These are phyloP conservation scores for Onychorhynchus coronatus DNA, from an alignment of 2,113 vertebrate genomes.

Conservation along the genomic window DNA sequence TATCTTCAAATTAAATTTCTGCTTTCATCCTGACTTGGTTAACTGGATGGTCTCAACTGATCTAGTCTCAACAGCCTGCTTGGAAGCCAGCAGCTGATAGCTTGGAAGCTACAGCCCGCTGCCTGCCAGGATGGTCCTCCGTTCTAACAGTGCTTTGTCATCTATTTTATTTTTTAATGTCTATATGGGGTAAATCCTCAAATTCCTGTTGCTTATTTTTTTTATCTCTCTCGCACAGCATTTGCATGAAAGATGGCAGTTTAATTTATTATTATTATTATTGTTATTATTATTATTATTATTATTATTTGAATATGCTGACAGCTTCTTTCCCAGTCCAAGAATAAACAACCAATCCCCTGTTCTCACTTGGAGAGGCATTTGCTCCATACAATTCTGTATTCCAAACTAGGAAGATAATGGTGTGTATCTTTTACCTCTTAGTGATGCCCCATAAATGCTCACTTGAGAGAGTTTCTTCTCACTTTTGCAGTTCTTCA, in stretches of 20 bases:
- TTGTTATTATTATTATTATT: neutral
- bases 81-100: neutral
- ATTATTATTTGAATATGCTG: neutral
- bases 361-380: neutral
- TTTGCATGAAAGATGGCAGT: neutral
- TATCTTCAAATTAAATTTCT: neutral
- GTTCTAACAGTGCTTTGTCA: neutral
- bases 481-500: neutral
- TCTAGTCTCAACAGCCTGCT: neutral
- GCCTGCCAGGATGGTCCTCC: neutral
- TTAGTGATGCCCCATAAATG: neutral
- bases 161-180: neutral
- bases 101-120: neutral
- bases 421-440: neutral
- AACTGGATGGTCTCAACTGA: neutral
- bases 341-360: neutral
- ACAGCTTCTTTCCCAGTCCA: neutral
- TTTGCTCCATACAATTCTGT: neutral
- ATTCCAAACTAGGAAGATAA: neutral
- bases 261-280: neutral
- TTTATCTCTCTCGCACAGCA: neutral
- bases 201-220: neutral
- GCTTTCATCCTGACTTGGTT: neutral
- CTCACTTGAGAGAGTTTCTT: neutral
- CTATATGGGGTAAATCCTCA: neutral